phyloP scores from a whole-genome alignment of 2,797 vertebrate species.

The Serranus cabrilla region DNA sequence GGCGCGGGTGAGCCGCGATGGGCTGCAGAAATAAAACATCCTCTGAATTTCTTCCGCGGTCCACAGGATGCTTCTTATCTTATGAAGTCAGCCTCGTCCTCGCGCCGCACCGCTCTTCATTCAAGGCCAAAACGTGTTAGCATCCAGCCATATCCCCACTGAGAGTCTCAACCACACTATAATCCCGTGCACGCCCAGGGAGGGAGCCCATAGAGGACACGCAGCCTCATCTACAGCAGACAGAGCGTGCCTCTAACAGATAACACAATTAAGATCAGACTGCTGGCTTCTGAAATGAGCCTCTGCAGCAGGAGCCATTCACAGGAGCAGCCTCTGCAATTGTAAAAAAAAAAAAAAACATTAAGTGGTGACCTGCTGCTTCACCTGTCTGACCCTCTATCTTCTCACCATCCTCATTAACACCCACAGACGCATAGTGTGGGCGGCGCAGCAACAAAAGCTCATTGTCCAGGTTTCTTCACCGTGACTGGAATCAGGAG shows the following conservation, averaged over 20 bases:
- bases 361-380: slow-evolving; percentile 39
- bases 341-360: slow-evolving; percentile 43
- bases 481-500: slow-evolving; percentile 57
- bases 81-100: slow-evolving; percentile 45
- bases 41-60: slow-evolving; percentile 22
- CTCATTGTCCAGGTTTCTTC: slow-evolving; percentile 26
- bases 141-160: slow-evolving; percentile 47
- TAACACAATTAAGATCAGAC: slow-evolving; percentile 58
- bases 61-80: slow-evolving; percentile 35
- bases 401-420: slow-evolving; percentile 41
- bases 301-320: slow-evolving; percentile 17
- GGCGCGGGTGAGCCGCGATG: background rate
- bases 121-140: slow-evolving; percentile 50
- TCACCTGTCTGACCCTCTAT: slow-evolving; percentile 36
- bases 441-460: slow-evolving; percentile 37
- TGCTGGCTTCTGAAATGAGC: slow-evolving; percentile 43
- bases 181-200: slow-evolving; percentile 28
- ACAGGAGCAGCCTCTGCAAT: background rate
- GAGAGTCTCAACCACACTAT: slow-evolving; percentile 51
- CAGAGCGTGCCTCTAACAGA: slow-evolving; percentile 34
- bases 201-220: slow-evolving; percentile 33
- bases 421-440: background rate
- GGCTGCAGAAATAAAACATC: slow-evolving; percentile 36
- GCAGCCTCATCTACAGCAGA: slow-evolving; percentile 21
- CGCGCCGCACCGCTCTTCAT: slow-evolving; percentile 30